Conservation (phyloP, 2,113 vertebrate genomes). For the Psephotus haematonotus region DNA sequence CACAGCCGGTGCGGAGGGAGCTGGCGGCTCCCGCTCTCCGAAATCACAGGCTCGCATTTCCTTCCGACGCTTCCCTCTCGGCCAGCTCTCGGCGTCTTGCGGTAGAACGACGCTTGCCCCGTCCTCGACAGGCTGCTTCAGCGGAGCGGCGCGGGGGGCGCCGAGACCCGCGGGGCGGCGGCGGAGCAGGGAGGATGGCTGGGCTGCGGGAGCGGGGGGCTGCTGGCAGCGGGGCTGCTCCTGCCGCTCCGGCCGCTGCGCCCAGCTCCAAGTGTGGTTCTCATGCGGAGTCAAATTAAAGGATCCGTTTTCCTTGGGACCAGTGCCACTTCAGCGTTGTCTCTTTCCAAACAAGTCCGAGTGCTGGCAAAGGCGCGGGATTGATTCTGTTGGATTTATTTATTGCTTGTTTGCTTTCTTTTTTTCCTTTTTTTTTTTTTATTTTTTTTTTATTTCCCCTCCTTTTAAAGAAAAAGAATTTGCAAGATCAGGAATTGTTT, state of each 20-base stretch:
- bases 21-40: not conserved
- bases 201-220: not conserved
- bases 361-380: constrained; percentile 17
- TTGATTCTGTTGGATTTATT: constrained; percentile 14
- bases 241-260: constrained; percentile 7
- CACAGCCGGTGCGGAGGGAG: not conserved
- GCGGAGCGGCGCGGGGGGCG: not conserved
- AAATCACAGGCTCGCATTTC: not conserved
- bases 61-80: not conserved
- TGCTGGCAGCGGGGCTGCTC: not conserved
- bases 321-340: constrained; percentile 43
- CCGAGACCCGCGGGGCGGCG: not conserved
- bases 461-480: not conserved
- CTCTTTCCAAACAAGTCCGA: constrained; percentile 62
- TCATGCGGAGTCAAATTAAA: constrained; percentile 55
- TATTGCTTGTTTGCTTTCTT: not conserved
- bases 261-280: constrained; percentile 17
- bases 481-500: not conserved
- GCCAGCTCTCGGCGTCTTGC: not conserved
- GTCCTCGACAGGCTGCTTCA: not conserved
- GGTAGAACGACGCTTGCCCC: not conserved
- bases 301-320: constrained; percentile 60
- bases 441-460: not conserved
- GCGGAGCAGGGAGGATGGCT: not conserved
- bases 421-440: not conserved